Evolutionary conservation across 2,888 invertebrate genomes (phyloP).

Genomic region (Trissoscelio sp.): DNA sequence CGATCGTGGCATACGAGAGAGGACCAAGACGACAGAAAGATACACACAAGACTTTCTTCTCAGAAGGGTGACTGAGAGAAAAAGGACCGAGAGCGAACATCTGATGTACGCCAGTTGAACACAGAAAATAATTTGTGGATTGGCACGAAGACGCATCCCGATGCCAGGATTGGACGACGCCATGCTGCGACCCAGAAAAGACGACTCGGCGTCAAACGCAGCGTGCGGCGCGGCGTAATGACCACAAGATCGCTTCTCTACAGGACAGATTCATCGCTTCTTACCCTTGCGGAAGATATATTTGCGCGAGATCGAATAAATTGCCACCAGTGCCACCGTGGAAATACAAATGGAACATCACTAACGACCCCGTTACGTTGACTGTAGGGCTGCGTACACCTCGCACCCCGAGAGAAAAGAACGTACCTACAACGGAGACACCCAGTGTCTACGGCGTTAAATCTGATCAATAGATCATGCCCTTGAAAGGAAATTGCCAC

Average conservation of each 20-base stretch:
- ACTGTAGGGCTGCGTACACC: not conserved
- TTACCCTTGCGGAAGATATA: constrained; percentile 56
- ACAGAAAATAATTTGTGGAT: constrained; percentile 82
- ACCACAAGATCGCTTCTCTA: constrained; percentile 30
- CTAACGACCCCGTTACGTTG: constrained; percentile 53
- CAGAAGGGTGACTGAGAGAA: constrained; percentile 72
- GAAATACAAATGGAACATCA: constrained; percentile 64
- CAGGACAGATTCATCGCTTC: constrained; percentile 58
- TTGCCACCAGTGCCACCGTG: constrained; percentile 64
- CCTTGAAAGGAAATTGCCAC: constrained; percentile 23
- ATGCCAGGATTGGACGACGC: constrained; percentile 68
- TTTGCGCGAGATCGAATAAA: constrained; percentile 53
- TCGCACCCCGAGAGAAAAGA: constrained; percentile 31
- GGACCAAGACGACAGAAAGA: constrained; percentile 74
- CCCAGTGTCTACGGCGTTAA: constrained; percentile 35
- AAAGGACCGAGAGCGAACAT: constrained; percentile 61
- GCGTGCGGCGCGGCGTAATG: constrained; percentile 60
- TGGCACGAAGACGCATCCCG: constrained; percentile 76
- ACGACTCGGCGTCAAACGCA: constrained; percentile 62
- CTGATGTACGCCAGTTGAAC: constrained; percentile 74
- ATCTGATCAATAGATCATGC: constrained; percentile 57
- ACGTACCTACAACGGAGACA: constrained; percentile 61
- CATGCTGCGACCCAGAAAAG: constrained; percentile 65
- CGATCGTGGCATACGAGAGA: constrained; percentile 82
- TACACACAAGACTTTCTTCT: constrained; percentile 73